Base-by-base conservation (phyloP, 2,797 vertebrate species). In the Agapornis canus region DNA sequence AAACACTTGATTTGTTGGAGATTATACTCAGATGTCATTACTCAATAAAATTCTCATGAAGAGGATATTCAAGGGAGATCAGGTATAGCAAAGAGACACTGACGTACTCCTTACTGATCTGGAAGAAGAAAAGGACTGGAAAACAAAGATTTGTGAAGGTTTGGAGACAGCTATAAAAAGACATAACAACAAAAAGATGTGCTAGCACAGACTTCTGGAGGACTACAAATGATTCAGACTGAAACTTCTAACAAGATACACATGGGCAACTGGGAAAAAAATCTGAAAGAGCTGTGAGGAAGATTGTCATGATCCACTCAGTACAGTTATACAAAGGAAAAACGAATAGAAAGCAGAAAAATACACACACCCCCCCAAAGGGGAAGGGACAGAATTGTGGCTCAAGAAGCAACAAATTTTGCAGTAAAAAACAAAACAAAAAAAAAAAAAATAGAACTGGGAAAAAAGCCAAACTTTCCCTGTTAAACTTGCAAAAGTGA, bases 381-480 rank as follows among this genome's bases (percentile, higher is more conserved):
- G 5, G 48, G 29, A 56, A 45, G 6, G 7, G 8, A 54, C 3
- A 92, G 25, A 88, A 35, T 7, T 26, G 8, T 37, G 23, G 15
- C 11, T 91, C 29, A 69, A 79, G 42, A 66, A 73, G 22, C 5
- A 87, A 65, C 8, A 85, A 22, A 40, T 63, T 47, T 82, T 94
- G 4, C 68, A 29, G 13, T 70, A 80, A 80, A 76, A 8, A 81
- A 90, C n/a, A n/a, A n/a, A n/a, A n/a, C n/a, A n/a, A n/a, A n/a
- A 80, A 80, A 76, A 8, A 81, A 80, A 80, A 76, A 8, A 81
- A 35, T 7, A 64, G 39, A 76, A 56, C 71, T 87, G 56, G 60
- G 60, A 90, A 22, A 92, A 5, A 73, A 91, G 40, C 37, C 82
- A 95, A 91, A 23, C 8, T 73, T 37, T 70, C 40, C 29, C 18